Evolutionary conservation across 2,113 vertebrate species (phyloP).

Genomic region (Nothoprocta perdicaria): DNA sequence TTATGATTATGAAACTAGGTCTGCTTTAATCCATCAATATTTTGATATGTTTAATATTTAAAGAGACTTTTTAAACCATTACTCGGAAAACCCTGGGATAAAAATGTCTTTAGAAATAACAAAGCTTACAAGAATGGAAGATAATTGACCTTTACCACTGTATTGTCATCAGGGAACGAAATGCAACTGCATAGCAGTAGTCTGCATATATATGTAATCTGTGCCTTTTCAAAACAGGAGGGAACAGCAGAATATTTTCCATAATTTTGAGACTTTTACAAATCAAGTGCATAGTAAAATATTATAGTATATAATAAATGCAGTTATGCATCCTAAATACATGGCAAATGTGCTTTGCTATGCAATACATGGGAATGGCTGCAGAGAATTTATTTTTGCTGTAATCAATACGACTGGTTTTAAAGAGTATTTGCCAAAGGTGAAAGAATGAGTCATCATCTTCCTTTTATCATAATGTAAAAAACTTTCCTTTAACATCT

Average conservation of each 20-base stretch:
- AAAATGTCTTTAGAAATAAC: conserved; percentile 60
- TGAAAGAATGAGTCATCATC: neutral
- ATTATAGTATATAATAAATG: conserved; percentile 1
- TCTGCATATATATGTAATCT: conserved; percentile 35
- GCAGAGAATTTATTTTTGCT: conserved; percentile 24
- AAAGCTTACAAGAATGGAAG: conserved; percentile 17
- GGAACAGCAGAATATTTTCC: neutral
- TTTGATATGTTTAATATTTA: conserved; percentile 70
- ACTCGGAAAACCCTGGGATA: conserved; percentile 36
- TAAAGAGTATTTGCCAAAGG: neutral
- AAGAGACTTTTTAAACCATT: conserved; percentile 63
- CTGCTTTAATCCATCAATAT: conserved; percentile 67
- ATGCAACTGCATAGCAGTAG: neutral
- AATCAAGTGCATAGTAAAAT: conserved; percentile 29
- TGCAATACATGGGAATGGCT: neutral
- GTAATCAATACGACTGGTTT: conserved; percentile 2
- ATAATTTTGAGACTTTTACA: conserved; percentile 9
- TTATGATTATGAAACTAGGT: conserved; percentile 71
- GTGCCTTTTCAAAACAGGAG: conserved; percentile 38
- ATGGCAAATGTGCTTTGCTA: neutral
- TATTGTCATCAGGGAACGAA: conserved; percentile 43
- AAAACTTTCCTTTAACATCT: neutral
- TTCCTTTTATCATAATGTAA: neutral
- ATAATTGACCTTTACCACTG: conserved; percentile 59
- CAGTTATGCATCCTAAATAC: neutral